Evolutionary conservation across 2,113 vertebrate species (phyloP).

Genomic region (Azemiops feae): DNA sequence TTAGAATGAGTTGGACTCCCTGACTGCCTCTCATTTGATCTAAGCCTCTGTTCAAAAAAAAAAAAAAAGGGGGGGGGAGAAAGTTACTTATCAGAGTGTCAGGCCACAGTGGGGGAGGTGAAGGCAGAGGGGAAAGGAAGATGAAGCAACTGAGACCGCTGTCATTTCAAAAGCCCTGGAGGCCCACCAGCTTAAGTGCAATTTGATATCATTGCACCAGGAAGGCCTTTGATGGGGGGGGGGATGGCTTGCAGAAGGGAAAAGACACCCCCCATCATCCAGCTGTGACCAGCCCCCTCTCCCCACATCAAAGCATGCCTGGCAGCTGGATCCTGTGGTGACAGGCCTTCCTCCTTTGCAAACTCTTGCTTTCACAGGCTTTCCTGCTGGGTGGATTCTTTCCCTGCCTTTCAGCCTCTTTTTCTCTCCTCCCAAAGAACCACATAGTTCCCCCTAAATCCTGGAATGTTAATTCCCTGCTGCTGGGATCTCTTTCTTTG

Average conservation of each 20-base stretch:
- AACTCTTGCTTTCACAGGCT: slow-evolving; percentile 14
- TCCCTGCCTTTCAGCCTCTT: background rate
- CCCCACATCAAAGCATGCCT: slow-evolving; percentile 35
- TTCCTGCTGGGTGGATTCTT: slow-evolving; percentile 16
- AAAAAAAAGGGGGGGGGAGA: fast-evolving
- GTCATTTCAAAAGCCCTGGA: background rate
- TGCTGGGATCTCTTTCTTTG: background rate
- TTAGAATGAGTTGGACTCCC: background rate
- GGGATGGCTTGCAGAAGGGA: background rate
- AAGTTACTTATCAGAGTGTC: background rate
- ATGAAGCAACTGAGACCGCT: background rate
- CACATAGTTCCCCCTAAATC: background rate
- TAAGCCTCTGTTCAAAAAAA: background rate
- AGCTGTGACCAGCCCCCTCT: slow-evolving; percentile 16
- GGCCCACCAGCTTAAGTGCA: background rate
- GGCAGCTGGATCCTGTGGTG: background rate
- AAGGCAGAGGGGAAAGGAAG: background rate
- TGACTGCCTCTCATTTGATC: background rate
- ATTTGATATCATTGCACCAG: background rate
- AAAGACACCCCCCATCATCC: background rate
- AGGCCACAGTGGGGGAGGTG: background rate
- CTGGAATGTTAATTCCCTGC: slow-evolving; percentile 12
- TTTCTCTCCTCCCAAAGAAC: background rate
- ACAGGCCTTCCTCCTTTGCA: background rate
- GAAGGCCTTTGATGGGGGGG: slow-evolving; percentile 29